A percentile compares a stretch with the other conserved stretches of the same genome.
These are phyloP conservation scores for Aldrovandia affinis DNA, from an alignment of 2,797 vertebrate genomes.

Conservation along the genomic window DNA sequence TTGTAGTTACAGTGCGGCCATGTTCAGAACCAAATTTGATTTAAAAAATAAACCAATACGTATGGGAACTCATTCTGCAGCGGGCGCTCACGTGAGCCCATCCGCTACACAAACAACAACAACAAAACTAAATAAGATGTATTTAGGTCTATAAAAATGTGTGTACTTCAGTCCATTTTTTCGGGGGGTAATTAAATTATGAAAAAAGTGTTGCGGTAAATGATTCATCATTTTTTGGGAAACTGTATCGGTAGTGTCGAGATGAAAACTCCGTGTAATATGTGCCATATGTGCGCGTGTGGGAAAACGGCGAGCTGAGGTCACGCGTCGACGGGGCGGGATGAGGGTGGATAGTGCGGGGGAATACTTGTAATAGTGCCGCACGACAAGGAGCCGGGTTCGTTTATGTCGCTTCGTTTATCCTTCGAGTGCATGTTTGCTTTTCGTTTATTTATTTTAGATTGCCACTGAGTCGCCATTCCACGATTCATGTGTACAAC, in stretches of 20 bases:
- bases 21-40: neutral
- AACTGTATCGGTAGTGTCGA: neutral
- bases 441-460: neutral
- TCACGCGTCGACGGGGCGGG: neutral
- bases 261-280: neutral
- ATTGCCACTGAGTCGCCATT: too few species aligned
- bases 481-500: too few species aligned
- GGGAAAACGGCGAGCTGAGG: slow-evolving; percentile 28
- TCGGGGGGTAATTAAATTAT: too few species aligned
- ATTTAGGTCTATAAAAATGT: too few species aligned
- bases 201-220: neutral
- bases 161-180: too few species aligned
- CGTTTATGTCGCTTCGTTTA: neutral
- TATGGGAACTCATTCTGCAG: neutral
- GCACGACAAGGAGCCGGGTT: neutral
- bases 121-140: neutral
- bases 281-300: neutral
- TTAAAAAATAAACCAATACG: neutral
- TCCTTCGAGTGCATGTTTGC: neutral
- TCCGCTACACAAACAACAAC: too few species aligned
- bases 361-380: neutral
- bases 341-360: slow-evolving; percentile 12
- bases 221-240: neutral
- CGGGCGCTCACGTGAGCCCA: too few species aligned
- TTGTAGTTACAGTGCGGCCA: neutral